phyloP scores from a whole-genome alignment of 92 coral and sea anemone genomes.

The Meandrina meandrites region DNA sequence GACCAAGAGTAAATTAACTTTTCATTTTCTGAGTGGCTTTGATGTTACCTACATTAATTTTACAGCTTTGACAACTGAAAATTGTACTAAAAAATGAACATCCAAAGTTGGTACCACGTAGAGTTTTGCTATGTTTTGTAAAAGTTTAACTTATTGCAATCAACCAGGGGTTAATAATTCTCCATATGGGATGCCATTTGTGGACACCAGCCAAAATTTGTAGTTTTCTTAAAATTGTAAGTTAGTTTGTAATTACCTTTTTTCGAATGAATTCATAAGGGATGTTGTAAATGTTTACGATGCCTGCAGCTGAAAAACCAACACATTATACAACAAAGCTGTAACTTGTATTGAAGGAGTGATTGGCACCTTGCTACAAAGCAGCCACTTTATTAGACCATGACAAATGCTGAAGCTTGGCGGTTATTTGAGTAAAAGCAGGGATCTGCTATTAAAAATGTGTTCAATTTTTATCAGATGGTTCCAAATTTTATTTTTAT shows the following conservation, averaged over 20 bases:
- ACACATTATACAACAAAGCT: not conserved
- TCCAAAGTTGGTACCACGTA: not conserved
- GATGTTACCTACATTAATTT: not conserved
- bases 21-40: not conserved
- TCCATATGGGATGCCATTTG: not conserved
- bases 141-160: not conserved
- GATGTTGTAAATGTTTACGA: not conserved
- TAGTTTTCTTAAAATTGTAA: not conserved
- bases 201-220: slow-evolving; percentile 1
- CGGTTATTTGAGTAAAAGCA: not conserved
- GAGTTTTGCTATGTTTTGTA: not conserved
- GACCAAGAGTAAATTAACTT: not conserved
- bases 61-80: not conserved
- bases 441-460: not conserved
- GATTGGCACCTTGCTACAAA: not conserved
- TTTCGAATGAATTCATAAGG: not conserved
- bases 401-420: not conserved
- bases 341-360: not conserved
- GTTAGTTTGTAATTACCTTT: not conserved
- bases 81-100: not conserved
- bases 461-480: not conserved
- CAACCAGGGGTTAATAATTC: not conserved
- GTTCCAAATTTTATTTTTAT: not conserved
- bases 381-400: not conserved
- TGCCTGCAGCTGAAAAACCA: not conserved